Base-by-base conservation (phyloP, 2,888 invertebrate species). In the Notocelia uddmanniana region DNA sequence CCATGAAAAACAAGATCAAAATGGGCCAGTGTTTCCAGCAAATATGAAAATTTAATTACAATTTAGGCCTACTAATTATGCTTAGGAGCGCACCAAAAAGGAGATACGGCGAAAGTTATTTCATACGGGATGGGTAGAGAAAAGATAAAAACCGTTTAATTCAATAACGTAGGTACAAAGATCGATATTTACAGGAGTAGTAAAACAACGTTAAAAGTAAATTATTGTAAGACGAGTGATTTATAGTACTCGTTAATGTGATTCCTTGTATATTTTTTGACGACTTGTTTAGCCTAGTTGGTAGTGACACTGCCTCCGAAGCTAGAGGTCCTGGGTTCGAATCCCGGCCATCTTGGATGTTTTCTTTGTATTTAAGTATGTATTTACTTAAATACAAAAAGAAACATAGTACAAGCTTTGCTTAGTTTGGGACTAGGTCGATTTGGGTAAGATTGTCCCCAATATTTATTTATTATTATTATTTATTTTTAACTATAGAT, bases 1-100 rank as follows among this genome's bases (percentile, higher is more conserved):
- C 54, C 63, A 50, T 70, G 68, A 68, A 73, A 73, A 68, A 73
- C 68, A 63, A 73, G 68, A 63, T 37, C 73, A 68, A 63, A 73
- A 58, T 58, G 21, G 34, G 19, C 63, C 48, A 60, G 60, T 34
- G 54, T 48, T 72, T 37, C 34, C 67, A 60, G 67, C 48, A 48
- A 72, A 68, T 72, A 72, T 72, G 67, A 68, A 68, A 34, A 67
- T 68, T 72, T 60, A 26, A 68, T 72, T 68, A 72, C 60, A 26
- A 71, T 60, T 62, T 72, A 72, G 57, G 68, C 57, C 62, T 62
- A 55, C 58, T 57, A 68, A 72, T 72, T 72, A 57, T 37, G 68
- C 57, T 50, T 13, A 11, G 52, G 21, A 50, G 52, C 31, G 31
- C 62, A 19, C 19, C n/a, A 52, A 55, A 21, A 23, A 54, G 60